Conservation (phyloP, 2,888 invertebrate genomes). For the Sepioteuthis lessoniana region DNA sequence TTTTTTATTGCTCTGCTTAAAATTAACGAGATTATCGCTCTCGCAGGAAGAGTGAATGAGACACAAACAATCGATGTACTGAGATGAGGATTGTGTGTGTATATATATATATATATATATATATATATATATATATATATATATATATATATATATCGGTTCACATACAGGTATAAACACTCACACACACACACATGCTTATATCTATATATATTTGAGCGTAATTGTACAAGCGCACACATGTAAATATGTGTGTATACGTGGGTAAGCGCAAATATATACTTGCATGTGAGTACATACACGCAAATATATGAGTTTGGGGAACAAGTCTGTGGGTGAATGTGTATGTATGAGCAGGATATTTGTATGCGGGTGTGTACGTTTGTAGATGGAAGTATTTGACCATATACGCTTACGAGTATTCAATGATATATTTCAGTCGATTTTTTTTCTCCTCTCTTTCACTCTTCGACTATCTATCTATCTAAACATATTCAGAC, state of each 20-base stretch:
- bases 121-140: background rate
- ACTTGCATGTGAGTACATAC: too few relatives aligned
- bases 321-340: too few relatives aligned
- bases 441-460: too few relatives aligned
- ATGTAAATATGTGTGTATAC: background rate
- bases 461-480: too few relatives aligned
- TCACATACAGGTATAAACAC: background rate
- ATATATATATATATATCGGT: background rate
- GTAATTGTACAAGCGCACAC: background rate
- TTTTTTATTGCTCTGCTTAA: background rate
- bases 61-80: background rate
- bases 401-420: too few relatives aligned
- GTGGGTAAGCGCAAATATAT: too few relatives aligned
- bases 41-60: background rate
- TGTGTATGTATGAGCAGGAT: too few relatives aligned
- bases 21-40: constrained; percentile 33
- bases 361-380: too few relatives aligned
- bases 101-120: background rate
- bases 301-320: too few relatives aligned
- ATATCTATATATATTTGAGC: background rate
- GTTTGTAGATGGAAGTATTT: too few relatives aligned
- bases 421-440: too few relatives aligned
- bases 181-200: background rate
- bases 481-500: too few relatives aligned
- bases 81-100: background rate